A percentile compares a stretch with the other conserved stretches of the same genome.
Evolutionary conservation across 2,113 vertebrate species (phyloP).

Genomic region (Sclerurus mexicanus): DNA sequence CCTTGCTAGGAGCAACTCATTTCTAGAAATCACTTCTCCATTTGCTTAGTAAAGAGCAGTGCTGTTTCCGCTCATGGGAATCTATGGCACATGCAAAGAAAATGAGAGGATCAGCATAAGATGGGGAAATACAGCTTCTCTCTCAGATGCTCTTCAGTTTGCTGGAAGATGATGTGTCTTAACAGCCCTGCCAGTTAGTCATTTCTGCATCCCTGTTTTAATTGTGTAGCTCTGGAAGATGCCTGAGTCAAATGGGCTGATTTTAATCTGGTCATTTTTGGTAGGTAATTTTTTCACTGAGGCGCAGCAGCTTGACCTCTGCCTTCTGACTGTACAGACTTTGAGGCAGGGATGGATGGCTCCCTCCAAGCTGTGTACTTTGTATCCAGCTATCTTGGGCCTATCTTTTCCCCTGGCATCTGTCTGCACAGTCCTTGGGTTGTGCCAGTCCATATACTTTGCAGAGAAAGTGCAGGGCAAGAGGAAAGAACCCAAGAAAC

Average conservation of each 20-base stretch:
- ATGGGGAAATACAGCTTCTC: neutral
- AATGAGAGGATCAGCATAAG: neutral
- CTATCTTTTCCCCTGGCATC: neutral
- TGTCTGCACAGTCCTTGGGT: neutral
- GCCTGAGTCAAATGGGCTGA: neutral
- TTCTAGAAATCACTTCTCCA: neutral
- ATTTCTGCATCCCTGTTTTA: neutral
- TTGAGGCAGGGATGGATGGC: neutral
- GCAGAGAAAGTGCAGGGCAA: neutral
- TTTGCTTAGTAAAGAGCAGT: neutral
- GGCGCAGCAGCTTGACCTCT: neutral
- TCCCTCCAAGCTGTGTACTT: neutral
- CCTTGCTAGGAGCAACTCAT: neutral
- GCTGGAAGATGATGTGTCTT: neutral
- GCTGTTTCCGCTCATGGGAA: neutral
- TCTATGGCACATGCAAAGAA: rapidly evolving
- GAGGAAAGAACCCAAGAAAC: neutral
- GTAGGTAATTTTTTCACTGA: neutral
- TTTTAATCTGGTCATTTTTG: neutral
- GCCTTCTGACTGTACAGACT: neutral
- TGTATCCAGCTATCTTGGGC: neutral
- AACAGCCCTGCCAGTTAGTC: neutral
- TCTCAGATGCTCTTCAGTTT: neutral
- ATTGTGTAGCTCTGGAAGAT: neutral
- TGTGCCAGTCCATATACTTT: neutral